These are phyloP conservation scores for Lanius collurio DNA, from an alignment of 2,113 vertebrate species.

Conservation along the genomic window DNA sequence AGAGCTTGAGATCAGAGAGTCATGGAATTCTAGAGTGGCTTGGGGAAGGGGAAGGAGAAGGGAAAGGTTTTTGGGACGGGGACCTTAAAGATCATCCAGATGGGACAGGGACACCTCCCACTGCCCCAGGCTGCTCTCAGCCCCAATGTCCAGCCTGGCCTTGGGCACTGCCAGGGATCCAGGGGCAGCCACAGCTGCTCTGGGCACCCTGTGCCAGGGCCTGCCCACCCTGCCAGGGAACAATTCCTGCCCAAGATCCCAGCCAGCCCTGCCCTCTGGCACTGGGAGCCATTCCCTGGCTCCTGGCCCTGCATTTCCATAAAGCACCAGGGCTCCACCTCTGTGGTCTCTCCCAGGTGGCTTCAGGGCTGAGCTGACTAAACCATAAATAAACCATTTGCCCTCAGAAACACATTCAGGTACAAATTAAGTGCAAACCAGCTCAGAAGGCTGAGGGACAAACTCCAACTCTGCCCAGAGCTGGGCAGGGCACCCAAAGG, in stretches of 20 bases:
- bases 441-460: not conserved
- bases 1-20: not conserved
- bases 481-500: not conserved
- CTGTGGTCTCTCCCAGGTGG: not conserved
- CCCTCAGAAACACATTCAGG: not conserved
- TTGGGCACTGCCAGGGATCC: not conserved
- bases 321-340: not conserved
- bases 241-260: not conserved
- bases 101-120: not conserved
- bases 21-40: not conserved
- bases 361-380: not conserved
- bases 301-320: not conserved
- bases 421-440: not conserved
- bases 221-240: not conserved
- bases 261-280: fast-evolving
- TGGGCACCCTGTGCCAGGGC: too few relatives aligned
- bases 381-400: not conserved
- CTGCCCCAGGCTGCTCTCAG: not conserved
- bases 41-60: not conserved
- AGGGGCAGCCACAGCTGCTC: not conserved
- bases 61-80: not conserved
- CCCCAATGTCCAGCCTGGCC: not conserved
- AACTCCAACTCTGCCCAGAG: not conserved
- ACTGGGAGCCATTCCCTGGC: not conserved
- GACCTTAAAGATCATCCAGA: not conserved